Evolutionary conservation across 2,888 invertebrate genomes (phyloP).

Genomic region (Muschampia plurimacula): DNA sequence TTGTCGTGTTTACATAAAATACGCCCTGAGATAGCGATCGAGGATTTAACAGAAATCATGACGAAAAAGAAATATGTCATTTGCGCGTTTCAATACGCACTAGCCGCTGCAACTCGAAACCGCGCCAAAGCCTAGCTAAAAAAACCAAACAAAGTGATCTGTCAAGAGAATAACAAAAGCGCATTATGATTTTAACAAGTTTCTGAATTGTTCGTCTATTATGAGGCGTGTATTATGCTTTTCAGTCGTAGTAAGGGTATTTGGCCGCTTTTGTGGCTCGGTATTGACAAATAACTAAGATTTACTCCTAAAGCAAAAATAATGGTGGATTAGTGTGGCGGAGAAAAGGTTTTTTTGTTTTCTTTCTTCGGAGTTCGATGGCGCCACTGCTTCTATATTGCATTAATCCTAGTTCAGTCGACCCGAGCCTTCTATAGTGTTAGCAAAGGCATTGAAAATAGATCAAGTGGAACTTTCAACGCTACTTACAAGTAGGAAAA

Average conservation of each 20-base stretch:
- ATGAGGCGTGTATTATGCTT: conserved; percentile 83
- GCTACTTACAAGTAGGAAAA: conserved; percentile 61
- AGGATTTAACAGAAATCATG: conserved; percentile 70
- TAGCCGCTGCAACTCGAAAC: conserved; percentile 68
- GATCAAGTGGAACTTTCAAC: conserved; percentile 75
- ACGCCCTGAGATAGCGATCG: conserved; percentile 77
- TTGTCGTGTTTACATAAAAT: conserved; percentile 85
- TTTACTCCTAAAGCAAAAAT: conserved; percentile 79
- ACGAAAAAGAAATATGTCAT: conserved; percentile 65
- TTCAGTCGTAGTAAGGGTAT: conserved; percentile 81
- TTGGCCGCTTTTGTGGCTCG: conserved; percentile 82
- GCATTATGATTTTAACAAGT: conserved; percentile 84
- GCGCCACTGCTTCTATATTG: conserved; percentile 77
- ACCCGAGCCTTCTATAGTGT: conserved; percentile 59
- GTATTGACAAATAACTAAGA: conserved; percentile 85
- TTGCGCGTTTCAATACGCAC: conserved; percentile 57
- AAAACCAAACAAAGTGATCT: conserved; percentile 60
- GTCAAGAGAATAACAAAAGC: conserved; percentile 80
- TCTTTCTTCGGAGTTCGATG: conserved; percentile 62
- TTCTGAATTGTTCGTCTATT: conserved; percentile 80
- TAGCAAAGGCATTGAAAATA: conserved; percentile 67
- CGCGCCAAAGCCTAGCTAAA: conserved; percentile 53
- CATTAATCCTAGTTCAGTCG: conserved; percentile 66
- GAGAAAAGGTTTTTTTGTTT: conserved; percentile 60
- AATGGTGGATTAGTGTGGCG: conserved; percentile 79